A percentile compares a stretch with the other conserved stretches of the same genome.
Conservation (phyloP, 2,113 vertebrate species). For the Dromaius novaehollandiae region DNA sequence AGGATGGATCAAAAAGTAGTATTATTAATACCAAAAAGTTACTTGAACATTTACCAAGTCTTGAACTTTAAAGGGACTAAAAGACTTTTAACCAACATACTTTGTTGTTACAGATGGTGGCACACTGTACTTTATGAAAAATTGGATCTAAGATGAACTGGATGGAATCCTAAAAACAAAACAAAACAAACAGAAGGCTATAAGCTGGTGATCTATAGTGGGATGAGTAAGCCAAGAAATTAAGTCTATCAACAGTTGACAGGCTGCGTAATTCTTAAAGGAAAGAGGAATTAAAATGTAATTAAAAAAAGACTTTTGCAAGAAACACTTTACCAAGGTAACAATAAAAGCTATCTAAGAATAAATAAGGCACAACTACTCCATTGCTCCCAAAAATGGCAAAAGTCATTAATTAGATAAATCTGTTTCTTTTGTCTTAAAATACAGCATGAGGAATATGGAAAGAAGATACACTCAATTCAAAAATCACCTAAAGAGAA, state of each 20-base stretch:
- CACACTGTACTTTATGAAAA: background rate
- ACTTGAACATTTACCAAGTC: background rate
- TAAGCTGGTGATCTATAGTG: background rate
- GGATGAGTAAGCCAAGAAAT: background rate
- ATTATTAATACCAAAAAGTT: background rate
- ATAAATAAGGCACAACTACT: background rate
- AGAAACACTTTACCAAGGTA: background rate
- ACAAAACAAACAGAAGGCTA: background rate
- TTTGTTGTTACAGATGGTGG: background rate
- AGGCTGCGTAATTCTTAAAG: background rate
- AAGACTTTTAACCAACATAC: background rate
- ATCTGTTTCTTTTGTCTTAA: background rate
- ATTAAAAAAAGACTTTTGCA: background rate
- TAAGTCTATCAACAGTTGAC: background rate
- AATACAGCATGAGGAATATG: background rate
- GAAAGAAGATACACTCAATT: background rate
- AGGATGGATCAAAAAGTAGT: background rate
- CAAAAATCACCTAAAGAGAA: background rate
- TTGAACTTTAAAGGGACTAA: background rate
- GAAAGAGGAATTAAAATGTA: background rate
- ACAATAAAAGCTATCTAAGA: background rate
- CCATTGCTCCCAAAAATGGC: background rate
- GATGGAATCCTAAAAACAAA: background rate
- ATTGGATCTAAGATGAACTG: background rate
- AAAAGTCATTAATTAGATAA: background rate